These are phyloP conservation scores for Fistularia commersonii DNA, from an alignment of 2,797 vertebrate species.

Conservation along the genomic window DNA sequence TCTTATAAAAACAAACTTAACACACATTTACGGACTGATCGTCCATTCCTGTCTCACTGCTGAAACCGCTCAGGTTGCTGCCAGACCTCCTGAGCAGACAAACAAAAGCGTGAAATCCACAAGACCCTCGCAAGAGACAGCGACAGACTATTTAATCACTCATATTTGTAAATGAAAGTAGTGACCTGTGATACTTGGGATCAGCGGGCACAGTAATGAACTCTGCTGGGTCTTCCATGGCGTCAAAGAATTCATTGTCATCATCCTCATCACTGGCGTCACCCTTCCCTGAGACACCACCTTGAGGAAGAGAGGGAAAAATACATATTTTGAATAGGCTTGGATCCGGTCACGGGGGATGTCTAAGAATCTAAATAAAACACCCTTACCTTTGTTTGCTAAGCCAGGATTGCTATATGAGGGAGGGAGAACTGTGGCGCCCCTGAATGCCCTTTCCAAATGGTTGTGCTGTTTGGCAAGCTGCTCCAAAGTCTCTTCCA, in stretches of 20 bases:
- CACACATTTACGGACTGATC: constrained; percentile 82
- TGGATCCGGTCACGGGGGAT: too few relatives aligned
- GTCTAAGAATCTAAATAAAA: too few relatives aligned
- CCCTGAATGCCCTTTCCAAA: constrained; percentile 91
- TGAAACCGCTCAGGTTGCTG: constrained; percentile 91
- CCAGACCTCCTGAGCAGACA: constrained; percentile 82
- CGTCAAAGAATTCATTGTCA: constrained; percentile 94
- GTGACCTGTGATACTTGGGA: constrained; percentile 88
- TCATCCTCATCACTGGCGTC: constrained; percentile 95
- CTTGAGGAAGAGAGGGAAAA: constrained; percentile 29
- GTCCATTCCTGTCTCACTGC: constrained; percentile 88
- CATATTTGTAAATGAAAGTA: not conserved
- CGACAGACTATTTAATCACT: too few relatives aligned
- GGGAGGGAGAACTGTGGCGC: constrained; percentile 85
- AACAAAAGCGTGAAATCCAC: not conserved
- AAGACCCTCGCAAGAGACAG: not conserved
- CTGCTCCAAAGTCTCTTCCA: constrained; percentile 95
- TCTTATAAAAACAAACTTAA: constrained; percentile 5
- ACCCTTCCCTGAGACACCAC: constrained; percentile 73
- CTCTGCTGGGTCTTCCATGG: constrained; percentile 83
- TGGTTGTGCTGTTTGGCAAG: constrained; percentile 97
- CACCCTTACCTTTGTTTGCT: constrained; percentile 77
- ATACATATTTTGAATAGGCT: not conserved
- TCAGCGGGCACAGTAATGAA: constrained; percentile 88
- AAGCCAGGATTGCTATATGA: constrained; percentile 67